Conservation (phyloP, 2,888 invertebrate species). For the Meghimatium bilineatum region DNA sequence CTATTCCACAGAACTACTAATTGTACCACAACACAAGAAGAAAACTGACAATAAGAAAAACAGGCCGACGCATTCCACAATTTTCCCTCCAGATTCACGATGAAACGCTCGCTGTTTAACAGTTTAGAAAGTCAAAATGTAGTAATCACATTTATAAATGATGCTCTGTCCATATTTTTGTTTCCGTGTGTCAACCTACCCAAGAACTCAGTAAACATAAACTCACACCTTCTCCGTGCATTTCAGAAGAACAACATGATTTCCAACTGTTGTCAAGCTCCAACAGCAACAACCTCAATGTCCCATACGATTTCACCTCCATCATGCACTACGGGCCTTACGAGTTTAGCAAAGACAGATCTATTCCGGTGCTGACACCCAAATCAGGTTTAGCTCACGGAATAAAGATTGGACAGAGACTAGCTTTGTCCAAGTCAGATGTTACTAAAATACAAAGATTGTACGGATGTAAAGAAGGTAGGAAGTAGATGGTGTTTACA, state of each 20-base stretch:
- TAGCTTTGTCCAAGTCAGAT: background rate
- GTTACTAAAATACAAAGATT: background rate
- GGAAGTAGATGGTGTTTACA: too few species aligned
- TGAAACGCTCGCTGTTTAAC: too few species aligned
- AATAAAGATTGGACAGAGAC: background rate
- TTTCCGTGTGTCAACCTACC: too few species aligned
- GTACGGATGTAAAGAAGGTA: conserved; percentile 11
- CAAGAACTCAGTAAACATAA: too few species aligned
- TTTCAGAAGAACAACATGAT: background rate
- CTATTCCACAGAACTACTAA: too few species aligned
- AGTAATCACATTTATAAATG: too few species aligned
- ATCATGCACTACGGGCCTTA: conserved; percentile 85
- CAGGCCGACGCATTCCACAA: too few species aligned
- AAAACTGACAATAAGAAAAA: too few species aligned
- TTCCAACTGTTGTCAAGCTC: background rate
- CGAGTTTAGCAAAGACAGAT: conserved; percentile 76
- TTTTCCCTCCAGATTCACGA: too few species aligned
- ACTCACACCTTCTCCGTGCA: background rate
- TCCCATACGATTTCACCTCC: conserved; percentile 86
- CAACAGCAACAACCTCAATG: conserved; percentile 66
- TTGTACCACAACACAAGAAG: too few species aligned
- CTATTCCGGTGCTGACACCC: conserved; percentile 76
- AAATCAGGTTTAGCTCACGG: conserved; percentile 46
- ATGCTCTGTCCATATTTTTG: too few species aligned
- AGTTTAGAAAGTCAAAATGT: too few species aligned